Evolutionary conservation across 2,113 vertebrate species (phyloP), one percentile per base, ranked within the genome.

Genomic region (Charadrius vociferus): DNA sequence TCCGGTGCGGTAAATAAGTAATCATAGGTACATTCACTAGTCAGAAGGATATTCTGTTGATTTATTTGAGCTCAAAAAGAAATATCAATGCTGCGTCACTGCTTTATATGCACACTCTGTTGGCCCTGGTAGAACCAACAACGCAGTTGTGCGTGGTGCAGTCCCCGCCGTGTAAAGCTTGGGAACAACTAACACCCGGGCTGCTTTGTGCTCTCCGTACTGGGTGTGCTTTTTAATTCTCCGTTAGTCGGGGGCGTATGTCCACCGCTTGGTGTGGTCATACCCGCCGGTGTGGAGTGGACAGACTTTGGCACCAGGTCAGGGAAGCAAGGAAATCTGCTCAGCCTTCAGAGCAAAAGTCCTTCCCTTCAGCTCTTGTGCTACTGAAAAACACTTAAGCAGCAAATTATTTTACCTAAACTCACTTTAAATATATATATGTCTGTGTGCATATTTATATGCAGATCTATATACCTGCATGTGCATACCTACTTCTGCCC

Each of bases 11-110:
- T 73, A 70, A 70, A 55, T 41, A 67, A 77, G 53, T 27, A 50
- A 65, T 45, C 83, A 61, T 26, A 45, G 50, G 49, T 32, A n/a
- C 39, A 7, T 27, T 56, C 49, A 53, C 20, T 47, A 30, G 65
- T 24, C 71, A 63, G 32, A 50, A 36, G 50, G 30, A 12, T 52
- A 59, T 16, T 49, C 58, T 30, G 30, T 21, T 72, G 50, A 72
- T 65, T 63, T 36, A 19, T 71, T 29, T 30, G 50, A 55, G 49
- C 58, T 65, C 32, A 36, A n/a, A 62, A 91, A 85, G 30, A 71
- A 49, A 26, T 4, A 56, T 4, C n/a, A 36, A 0, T 4, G 14
- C 26, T 47, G 29, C 29, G 3, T 17, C 0, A 1, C 30, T 50
- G 41, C 27, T 68, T 61, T 39, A 12, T 27, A 22, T 14, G 1